Evolutionary conservation across 2,888 invertebrate genomes (phyloP).

Genomic region (Thera obeliscata): DNA sequence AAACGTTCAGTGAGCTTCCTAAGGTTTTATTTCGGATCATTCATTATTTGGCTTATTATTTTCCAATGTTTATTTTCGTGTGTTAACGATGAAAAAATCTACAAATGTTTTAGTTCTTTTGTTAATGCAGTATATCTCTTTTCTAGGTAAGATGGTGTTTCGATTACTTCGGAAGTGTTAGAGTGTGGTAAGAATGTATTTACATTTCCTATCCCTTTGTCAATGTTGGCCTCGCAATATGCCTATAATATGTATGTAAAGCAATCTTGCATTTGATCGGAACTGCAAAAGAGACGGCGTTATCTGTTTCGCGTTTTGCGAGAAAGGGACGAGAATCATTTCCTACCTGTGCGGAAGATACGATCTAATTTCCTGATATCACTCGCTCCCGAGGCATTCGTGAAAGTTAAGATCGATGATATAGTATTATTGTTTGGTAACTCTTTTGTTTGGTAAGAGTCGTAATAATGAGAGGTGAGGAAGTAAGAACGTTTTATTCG

Average conservation of each 20-base stretch:
- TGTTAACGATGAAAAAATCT: not conserved
- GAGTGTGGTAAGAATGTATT: slow-evolving; percentile 12
- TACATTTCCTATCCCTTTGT: slow-evolving; percentile 7
- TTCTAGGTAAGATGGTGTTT: slow-evolving; percentile 20
- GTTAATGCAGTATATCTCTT: not conserved
- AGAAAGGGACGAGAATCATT: slow-evolving; percentile 54
- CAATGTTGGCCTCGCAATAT: not conserved
- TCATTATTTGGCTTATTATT: too few relatives aligned
- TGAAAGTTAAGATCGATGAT: slow-evolving; percentile 56
- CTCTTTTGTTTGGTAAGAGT: slow-evolving; percentile 25
- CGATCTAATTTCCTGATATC: slow-evolving; percentile 59
- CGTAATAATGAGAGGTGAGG: slow-evolving; percentile 9
- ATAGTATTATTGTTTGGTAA: slow-evolving; percentile 33
- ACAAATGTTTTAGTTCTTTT: not conserved
- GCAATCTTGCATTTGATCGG: slow-evolving; percentile 23
- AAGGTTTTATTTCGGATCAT: too few relatives aligned
- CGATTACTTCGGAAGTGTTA: not conserved
- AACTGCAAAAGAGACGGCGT: slow-evolving; percentile 42
- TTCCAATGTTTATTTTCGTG: too few relatives aligned
- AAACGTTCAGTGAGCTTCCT: not conserved
- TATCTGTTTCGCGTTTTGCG: slow-evolving; percentile 43
- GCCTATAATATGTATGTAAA: slow-evolving; percentile 13
- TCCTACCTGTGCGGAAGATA: slow-evolving; percentile 67
- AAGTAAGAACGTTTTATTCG: not conserved
- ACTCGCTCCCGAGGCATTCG: slow-evolving; percentile 50